phyloP scores from a whole-genome alignment of 2,113 vertebrate genomes.

The Hemicordylus capensis region DNA sequence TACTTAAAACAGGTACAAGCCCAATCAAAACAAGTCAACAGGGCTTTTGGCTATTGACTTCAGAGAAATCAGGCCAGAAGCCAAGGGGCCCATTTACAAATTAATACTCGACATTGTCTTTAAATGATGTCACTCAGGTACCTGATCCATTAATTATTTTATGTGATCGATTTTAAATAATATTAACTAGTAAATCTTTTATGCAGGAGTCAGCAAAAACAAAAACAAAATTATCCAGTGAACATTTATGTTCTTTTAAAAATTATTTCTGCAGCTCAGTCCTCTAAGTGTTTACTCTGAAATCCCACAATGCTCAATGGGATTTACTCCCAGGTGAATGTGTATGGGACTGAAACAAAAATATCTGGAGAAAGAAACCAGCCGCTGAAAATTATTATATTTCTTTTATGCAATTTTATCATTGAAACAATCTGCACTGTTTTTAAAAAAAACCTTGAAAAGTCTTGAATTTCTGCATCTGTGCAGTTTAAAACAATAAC shows the following conservation, averaged over 20 bases:
- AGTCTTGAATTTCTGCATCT: not conserved
- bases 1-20: not conserved
- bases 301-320: not conserved
- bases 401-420: not conserved
- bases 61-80: not conserved
- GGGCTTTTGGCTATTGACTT: not conserved
- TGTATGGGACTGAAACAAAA: not conserved
- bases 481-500: not conserved
- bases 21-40: not conserved
- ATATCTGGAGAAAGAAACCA: not conserved
- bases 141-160: not conserved
- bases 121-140: not conserved
- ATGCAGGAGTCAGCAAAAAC: not conserved
- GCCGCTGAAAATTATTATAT: not conserved
- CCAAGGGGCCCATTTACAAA: constrained; percentile 10
- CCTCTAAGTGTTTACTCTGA: too few relatives aligned
- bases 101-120: not conserved
- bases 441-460: not conserved
- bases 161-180: not conserved
- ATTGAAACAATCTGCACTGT: too few relatives aligned
- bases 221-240: not conserved
- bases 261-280: not conserved
- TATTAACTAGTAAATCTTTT: not conserved
- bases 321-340: not conserved
- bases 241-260: not conserved